A percentile compares a stretch with the other conserved stretches of the same genome.
These are phyloP conservation scores for Phragmatobia fuliginosa DNA, from an alignment of 2,888 invertebrate species.

Conservation along the genomic window DNA sequence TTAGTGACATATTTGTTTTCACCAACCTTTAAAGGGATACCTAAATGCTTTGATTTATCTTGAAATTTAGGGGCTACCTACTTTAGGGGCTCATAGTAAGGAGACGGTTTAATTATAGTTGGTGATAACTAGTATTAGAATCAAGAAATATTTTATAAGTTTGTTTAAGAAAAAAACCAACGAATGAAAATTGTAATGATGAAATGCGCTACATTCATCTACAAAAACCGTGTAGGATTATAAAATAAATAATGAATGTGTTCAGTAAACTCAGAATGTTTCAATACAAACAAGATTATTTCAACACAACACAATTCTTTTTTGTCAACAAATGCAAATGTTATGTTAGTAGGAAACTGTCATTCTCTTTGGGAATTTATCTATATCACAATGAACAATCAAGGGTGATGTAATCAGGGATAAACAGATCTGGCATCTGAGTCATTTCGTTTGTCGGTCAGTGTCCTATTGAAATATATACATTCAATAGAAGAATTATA, in stretches of 20 bases:
- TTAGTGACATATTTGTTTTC: too few species aligned
- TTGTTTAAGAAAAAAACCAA: background rate
- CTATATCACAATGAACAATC: conserved; percentile 31
- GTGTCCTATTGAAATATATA: conserved; percentile 24
- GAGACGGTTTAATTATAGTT: too few species aligned
- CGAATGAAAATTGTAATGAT: background rate
- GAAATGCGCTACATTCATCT: background rate
- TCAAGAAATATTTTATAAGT: background rate
- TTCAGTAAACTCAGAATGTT: background rate
- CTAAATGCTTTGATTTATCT: too few species aligned
- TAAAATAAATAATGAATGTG: background rate
- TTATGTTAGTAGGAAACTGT: conserved; percentile 26
- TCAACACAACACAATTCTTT: conserved; percentile 19
- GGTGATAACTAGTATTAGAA: too few species aligned
- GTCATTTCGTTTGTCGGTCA: conserved; percentile 33
- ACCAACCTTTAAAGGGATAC: too few species aligned
- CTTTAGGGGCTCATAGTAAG: too few species aligned
- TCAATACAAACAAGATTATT: conserved; percentile 27
- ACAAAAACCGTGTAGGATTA: conserved; percentile 3
- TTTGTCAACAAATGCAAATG: conserved; percentile 36
- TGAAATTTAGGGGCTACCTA: too few species aligned
- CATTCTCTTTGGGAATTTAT: conserved; percentile 22
- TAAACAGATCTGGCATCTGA: conserved; percentile 20
- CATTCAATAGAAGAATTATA: conserved; percentile 15
- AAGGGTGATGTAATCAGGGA: conserved; percentile 32